A percentile compares a stretch with the other conserved stretches of the same genome.
These are phyloP conservation scores for Halcyon badia DNA, from an alignment of 2,797 vertebrate genomes.

Conservation along the genomic window DNA sequence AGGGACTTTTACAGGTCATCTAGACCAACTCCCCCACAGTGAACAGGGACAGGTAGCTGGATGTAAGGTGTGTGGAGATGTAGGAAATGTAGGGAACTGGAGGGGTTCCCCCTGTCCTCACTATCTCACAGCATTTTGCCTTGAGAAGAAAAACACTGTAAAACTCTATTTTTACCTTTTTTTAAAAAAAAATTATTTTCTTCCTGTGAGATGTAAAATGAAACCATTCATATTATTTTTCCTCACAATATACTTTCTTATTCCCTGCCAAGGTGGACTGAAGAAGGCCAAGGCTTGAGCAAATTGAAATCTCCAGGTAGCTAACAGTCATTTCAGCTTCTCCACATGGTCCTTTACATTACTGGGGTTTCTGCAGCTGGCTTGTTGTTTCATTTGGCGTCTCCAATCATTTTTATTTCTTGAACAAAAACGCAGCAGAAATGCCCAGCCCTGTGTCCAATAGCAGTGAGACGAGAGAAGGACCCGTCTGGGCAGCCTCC, in stretches of 20 bases:
- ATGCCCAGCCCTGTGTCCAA: accelerated
- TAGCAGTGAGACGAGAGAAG: neutral
- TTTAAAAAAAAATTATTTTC: neutral
- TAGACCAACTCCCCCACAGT: neutral
- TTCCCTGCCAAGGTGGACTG: neutral
- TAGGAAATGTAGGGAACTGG: neutral
- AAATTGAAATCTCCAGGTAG: slow-evolving; percentile 46
- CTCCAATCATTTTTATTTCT: neutral
- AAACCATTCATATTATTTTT: neutral
- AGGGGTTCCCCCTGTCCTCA: neutral
- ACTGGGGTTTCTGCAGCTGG: neutral
- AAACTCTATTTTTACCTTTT: neutral
- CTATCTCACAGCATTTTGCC: neutral
- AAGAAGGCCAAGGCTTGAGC: neutral
- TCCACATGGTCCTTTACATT: neutral
- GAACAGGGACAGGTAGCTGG: neutral
- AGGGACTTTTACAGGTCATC: neutral
- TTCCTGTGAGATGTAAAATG: neutral
- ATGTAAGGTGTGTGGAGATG: accelerated
- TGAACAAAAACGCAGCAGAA: neutral
- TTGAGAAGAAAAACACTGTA: neutral
- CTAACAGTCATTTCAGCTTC: slow-evolving; percentile 43
- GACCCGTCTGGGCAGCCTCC: neutral
- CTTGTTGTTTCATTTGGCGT: neutral
- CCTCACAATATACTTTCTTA: neutral